A percentile compares a stretch with the other conserved stretches of the same genome.
Conservation (phyloP, 2,113 vertebrate species). For the Herpetotheres cachinnans region DNA sequence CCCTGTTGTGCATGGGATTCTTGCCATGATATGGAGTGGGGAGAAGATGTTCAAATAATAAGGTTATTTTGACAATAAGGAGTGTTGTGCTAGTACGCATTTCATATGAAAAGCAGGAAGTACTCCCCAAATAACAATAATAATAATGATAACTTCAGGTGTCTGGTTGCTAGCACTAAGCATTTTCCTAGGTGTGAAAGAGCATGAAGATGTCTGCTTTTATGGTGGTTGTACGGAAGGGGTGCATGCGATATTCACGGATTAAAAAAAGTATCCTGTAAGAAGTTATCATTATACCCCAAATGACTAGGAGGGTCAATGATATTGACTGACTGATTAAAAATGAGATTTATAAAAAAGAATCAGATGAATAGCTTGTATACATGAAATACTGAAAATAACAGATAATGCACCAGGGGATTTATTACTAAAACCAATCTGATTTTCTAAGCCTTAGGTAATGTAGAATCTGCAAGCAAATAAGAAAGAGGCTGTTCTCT, state of each 20-base stretch:
- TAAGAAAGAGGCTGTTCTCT: neutral
- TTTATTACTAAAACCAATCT: conserved; percentile 52
- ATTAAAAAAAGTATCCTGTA: neutral
- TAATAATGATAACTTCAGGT: neutral
- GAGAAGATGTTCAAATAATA: neutral
- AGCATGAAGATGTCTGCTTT: neutral
- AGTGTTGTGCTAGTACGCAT: neutral
- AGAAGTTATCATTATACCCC: neutral
- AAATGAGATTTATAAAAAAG: conserved; percentile 16
- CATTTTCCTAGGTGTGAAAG: neutral
- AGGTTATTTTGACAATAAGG: neutral
- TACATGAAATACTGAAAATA: conserved; percentile 8
- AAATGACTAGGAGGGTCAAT: neutral
- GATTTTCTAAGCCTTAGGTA: conserved; percentile 23
- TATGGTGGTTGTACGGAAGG: neutral
- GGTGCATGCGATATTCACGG: neutral
- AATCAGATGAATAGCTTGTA: neutral
- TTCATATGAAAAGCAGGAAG: neutral
- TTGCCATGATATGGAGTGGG: neutral
- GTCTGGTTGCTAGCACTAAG: neutral
- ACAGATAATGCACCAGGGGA: conserved; percentile 1
- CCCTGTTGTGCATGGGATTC: neutral
- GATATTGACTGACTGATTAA: neutral
- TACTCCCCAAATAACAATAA: neutral
- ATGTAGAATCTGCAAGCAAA: conserved; percentile 12